Evolutionary conservation across 2,113 vertebrate genomes (phyloP), one percentile per base, ranked within the genome.

Genomic region (Sula dactylatra): DNA sequence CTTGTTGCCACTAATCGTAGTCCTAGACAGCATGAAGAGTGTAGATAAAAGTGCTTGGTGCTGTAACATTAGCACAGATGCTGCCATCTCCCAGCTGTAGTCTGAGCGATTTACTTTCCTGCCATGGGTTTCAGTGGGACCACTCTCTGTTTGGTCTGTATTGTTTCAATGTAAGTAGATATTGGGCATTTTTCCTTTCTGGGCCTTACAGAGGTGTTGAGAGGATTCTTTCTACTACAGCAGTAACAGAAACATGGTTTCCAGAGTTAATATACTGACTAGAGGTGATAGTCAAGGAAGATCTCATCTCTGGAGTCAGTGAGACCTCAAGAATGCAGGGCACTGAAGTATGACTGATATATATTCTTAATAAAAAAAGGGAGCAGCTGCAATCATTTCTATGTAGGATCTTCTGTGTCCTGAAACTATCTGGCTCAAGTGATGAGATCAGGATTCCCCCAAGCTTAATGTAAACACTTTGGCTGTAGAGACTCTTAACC

Each of bases 11-110:
- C 59, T 91, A 77, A 66, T 83, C 11, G 31, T 78, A 18, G 45
- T 74, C 8, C 29, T 50, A 88, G 76, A 62, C 45, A 94, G 42
- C 54, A 47, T 31, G 40, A 73, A 76, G 47, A 73, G 15, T 27
- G 10, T 38, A 36, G 83, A 45, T 69, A 40, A 55, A 78, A 69
- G 13, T 49, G 25, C 81, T 50, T 58, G 45, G 40, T 64, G 25
- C 36, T 77, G 66, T 58, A 80, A 67, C 7, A 3, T 3, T 29
- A 74, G 32, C 0, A 0, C 22, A 58, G 61, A 32, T 86, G 52
- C 62, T 84, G 24, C 64, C 29, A n/a, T 65, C 40, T 90, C 19
- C 36, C 36, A 36, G 40, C 67, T 77, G 50, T 36, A 74, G 36
- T 73, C 31, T 10, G n/a, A 77, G 55, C 74, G 62, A 50, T 81